phyloP scores from a whole-genome alignment of 1,140 invertebrate species.

The Cydia amplana region DNA sequence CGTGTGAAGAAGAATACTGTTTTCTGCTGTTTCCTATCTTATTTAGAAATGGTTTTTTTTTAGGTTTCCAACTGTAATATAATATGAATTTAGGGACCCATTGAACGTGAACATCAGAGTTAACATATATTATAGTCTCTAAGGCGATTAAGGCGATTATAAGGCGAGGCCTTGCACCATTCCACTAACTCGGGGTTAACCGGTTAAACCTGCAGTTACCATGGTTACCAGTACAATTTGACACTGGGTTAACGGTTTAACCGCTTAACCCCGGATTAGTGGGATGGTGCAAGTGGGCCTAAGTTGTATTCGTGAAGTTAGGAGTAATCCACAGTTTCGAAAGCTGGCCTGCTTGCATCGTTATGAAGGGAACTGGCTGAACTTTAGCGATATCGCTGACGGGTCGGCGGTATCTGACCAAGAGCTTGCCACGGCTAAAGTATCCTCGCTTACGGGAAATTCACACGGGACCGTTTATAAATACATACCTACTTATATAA shows the following conservation, averaged over 20 bases:
- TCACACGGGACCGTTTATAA: not conserved
- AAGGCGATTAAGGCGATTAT: too few species aligned
- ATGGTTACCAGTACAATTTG: too few species aligned
- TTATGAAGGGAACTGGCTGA: constrained; percentile 45
- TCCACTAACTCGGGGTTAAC: too few species aligned
- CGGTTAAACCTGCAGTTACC: too few species aligned
- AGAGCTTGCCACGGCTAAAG: not conserved
- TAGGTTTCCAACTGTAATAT: not conserved
- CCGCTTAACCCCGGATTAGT: too few species aligned
- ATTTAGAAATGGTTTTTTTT: too few species aligned
- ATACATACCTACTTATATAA: too few species aligned
- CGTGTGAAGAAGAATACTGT: too few species aligned
- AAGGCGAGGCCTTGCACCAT: too few species aligned
- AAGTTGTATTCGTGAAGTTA: not conserved
- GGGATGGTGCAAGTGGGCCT: too few species aligned
- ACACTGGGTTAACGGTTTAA: too few species aligned
- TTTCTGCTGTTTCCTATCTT: too few species aligned
- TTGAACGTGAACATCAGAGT: not conserved
- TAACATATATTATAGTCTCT: not conserved
- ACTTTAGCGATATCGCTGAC: constrained; percentile 40
- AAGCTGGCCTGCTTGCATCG: constrained; percentile 35
- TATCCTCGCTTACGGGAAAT: not conserved
- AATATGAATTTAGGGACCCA: not conserved
- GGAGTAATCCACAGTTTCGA: constrained; percentile 32
- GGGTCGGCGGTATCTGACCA: constrained; percentile 18